Evolutionary conservation across 2,113 vertebrate species (phyloP).

Genomic region (Upupa epops): DNA sequence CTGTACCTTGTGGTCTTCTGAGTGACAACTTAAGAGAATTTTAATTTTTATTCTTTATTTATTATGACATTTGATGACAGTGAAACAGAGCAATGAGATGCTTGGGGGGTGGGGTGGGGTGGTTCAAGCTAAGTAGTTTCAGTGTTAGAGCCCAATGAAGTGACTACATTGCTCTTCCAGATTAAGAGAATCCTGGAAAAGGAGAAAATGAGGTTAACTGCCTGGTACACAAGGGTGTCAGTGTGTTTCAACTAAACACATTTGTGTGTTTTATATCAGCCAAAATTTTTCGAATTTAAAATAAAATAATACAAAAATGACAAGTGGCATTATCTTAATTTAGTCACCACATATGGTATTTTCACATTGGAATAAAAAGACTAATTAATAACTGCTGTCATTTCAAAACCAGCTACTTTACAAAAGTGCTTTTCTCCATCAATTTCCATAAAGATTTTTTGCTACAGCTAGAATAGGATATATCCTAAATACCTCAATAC

Average conservation of each 20-base stretch:
- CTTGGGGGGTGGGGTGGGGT: background rate
- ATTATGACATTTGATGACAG: background rate
- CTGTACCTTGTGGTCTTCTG: background rate
- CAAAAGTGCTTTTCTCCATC: constrained; percentile 22
- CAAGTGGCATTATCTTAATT: constrained; percentile 42
- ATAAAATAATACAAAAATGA: background rate
- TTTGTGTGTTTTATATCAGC: background rate
- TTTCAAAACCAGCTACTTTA: constrained; percentile 12
- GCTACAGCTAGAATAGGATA: constrained; percentile 3
- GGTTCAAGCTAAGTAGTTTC: background rate
- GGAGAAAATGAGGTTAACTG: background rate
- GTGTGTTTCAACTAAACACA: background rate
- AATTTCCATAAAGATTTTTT: constrained; percentile 47
- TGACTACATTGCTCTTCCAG: background rate
- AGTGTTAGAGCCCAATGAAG: background rate
- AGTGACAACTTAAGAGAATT: background rate
- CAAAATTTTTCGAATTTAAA: background rate
- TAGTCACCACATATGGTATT: constrained; percentile 11
- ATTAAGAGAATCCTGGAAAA: background rate
- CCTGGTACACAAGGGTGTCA: background rate
- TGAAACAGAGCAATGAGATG: background rate
- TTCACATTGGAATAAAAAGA: constrained; percentile 34
- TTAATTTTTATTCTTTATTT: background rate
- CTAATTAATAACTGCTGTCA: constrained; percentile 42
- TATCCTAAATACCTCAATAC: constrained; percentile 34